Conservation (phyloP, 2,797 vertebrate genomes). For the Eutrigla gurnardus region DNA sequence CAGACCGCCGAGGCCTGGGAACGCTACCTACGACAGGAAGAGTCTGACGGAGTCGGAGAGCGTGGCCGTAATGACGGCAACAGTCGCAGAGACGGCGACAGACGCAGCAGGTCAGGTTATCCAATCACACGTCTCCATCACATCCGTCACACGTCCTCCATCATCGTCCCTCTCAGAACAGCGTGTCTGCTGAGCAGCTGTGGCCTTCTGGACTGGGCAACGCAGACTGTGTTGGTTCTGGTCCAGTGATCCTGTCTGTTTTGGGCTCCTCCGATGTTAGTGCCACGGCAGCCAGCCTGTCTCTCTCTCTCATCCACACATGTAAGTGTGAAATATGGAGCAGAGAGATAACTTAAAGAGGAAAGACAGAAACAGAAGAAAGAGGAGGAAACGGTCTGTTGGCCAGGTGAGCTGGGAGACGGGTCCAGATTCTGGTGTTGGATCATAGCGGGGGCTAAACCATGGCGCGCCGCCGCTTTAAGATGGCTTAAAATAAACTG, state of each 20-base stretch:
- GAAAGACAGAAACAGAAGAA: conserved; percentile 38
- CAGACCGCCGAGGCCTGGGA: conserved; percentile 55
- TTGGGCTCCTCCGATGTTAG: conserved; percentile 33
- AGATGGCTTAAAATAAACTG: too few species aligned
- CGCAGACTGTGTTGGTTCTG: conserved; percentile 43
- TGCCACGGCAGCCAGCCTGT: conserved; percentile 8
- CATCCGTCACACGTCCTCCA: too few species aligned
- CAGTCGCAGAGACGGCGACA: not conserved
- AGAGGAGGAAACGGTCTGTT: conserved; percentile 35
- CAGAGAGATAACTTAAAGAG: conserved; percentile 20
- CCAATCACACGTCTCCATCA: too few species aligned
- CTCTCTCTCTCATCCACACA: not conserved
- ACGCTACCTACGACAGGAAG: conserved; percentile 44
- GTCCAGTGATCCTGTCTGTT: conserved; percentile 45
- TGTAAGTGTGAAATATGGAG: conserved; percentile 13
- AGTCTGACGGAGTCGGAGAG: conserved; percentile 43
- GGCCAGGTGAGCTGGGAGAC: conserved; percentile 45
- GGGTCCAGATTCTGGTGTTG: conserved; percentile 14
- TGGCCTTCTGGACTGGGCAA: conserved; percentile 41
- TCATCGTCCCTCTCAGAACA: too few species aligned
- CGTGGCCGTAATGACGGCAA: conserved; percentile 5
- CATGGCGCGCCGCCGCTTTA: too few species aligned
- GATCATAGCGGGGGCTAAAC: not conserved
- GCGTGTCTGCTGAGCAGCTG: conserved; percentile 64
- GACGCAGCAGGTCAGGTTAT: too few species aligned